phyloP scores from a whole-genome alignment of 2,113 vertebrate genomes.

The Gopherus evgoodei region DNA sequence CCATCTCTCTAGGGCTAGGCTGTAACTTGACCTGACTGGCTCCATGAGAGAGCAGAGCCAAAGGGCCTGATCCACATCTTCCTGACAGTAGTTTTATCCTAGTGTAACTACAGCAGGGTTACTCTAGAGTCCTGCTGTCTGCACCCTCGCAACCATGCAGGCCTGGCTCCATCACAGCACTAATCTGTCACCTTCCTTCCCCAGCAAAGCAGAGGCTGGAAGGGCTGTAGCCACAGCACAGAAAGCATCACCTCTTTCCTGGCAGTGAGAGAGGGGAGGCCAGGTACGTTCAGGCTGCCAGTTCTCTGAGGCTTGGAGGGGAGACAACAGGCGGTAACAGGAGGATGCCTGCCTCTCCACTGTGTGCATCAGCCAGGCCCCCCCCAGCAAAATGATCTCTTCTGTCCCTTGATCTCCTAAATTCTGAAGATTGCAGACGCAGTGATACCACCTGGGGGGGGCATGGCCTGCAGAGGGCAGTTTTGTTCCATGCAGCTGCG shows the following conservation, averaged over 20 bases:
- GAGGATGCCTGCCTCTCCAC: neutral
- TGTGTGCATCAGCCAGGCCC: neutral
- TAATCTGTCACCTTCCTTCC: neutral
- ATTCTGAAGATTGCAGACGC: neutral
- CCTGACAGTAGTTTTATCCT: neutral
- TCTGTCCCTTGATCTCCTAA: too few species aligned
- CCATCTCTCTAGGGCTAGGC: neutral
- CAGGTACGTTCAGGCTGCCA: neutral
- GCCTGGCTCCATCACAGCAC: neutral
- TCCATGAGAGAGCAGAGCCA: neutral
- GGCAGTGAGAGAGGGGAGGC: rapidly evolving
- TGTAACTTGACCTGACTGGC: rapidly evolving
- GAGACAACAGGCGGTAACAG: neutral
- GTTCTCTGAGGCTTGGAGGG: neutral
- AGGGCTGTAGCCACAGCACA: neutral
- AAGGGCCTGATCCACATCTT: neutral
- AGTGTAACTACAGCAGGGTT: neutral
- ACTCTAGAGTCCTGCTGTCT: neutral
- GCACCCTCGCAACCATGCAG: neutral
- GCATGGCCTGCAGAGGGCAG: neutral
- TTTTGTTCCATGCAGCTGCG: neutral
- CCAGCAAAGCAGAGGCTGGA: neutral
- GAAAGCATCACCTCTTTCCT: neutral
- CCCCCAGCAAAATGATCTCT: neutral
- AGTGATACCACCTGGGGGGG: neutral